These are phyloP conservation scores for Drosophila sordidula DNA, from an alignment of 2,888 invertebrate species.

Conservation along the genomic window DNA sequence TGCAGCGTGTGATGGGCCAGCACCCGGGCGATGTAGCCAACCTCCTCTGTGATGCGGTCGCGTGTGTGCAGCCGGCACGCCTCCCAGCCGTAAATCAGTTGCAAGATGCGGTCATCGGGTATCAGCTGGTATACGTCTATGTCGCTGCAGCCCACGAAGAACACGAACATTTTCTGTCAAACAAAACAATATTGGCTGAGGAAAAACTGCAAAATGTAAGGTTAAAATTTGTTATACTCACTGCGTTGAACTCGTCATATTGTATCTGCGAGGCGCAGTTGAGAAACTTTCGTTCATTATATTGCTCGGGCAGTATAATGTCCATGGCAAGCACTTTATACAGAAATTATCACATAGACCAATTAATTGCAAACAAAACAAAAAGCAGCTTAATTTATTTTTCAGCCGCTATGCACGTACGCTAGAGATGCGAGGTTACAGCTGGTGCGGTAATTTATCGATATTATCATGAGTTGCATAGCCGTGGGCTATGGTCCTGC, in stretches of 20 bases:
- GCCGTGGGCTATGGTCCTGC: constrained; percentile 3
- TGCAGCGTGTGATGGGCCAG: constrained; percentile 76
- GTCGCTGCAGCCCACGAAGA: constrained; percentile 63
- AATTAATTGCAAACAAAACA: not conserved
- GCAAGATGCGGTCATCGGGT: constrained; percentile 72
- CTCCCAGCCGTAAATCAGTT: constrained; percentile 78
- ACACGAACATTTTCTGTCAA: constrained; percentile 71
- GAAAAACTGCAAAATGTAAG: not conserved
- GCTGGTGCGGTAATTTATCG: constrained; percentile 13
- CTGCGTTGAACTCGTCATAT: constrained; percentile 79
- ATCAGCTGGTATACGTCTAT: constrained; percentile 75
- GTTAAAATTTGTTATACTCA: constrained; percentile 39
- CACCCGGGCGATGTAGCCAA: constrained; percentile 61
- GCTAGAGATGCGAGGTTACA: constrained; percentile 21
- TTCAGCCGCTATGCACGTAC: constrained; percentile 30
- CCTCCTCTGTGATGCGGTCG: constrained; percentile 30
- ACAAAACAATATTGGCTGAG: not conserved
- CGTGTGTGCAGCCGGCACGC: constrained; percentile 62
- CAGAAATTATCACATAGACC: not conserved
- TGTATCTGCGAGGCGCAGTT: constrained; percentile 68
- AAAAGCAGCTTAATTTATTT: constrained; percentile 6
- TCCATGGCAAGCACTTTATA: constrained; percentile 63
- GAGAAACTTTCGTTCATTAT: constrained; percentile 63
- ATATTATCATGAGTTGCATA: constrained; percentile 8
- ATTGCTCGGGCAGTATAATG: constrained; percentile 69